Evolutionary conservation across 1,140 invertebrate species (phyloP).

Genomic region (Drusus annulatus): DNA sequence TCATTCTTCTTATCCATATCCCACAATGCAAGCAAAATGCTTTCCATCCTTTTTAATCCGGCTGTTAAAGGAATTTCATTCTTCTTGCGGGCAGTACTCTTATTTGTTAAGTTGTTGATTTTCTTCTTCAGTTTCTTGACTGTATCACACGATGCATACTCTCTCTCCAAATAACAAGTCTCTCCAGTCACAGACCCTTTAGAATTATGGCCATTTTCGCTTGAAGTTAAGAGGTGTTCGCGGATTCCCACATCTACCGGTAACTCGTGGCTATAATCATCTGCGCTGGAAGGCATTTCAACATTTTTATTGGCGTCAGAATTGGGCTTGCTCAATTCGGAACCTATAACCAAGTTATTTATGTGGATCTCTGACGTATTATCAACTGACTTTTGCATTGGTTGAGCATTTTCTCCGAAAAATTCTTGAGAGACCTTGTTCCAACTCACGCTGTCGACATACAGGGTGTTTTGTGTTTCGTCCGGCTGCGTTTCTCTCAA

Average conservation of each 20-base stretch:
- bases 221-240: background rate
- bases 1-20: constrained; percentile 65
- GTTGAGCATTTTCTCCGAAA: constrained; percentile 67
- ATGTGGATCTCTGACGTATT: background rate
- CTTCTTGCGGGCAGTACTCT: constrained; percentile 69
- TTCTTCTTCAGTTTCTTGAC: constrained; percentile 47
- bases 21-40: constrained; percentile 63
- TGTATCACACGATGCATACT: constrained; percentile 15
- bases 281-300: background rate
- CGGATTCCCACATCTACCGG: background rate
- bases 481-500: constrained; percentile 57
- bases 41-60: constrained; percentile 67
- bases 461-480: constrained; percentile 58
- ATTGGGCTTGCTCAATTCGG: background rate
- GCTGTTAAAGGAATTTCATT: constrained; percentile 65
- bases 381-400: constrained; percentile 56
- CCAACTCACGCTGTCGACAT: constrained; percentile 61
- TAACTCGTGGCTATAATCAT: background rate
- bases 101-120: constrained; percentile 50
- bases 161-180: constrained; percentile 27
- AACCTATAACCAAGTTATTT: background rate
- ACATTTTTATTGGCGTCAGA: background rate
- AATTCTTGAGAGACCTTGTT: constrained; percentile 56
- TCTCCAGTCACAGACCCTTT: constrained; percentile 6
- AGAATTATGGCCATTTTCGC: constrained; percentile 65